These are phyloP conservation scores for Alces alces DNA, from an alignment of 2,113 vertebrate genomes.

Conservation along the genomic window DNA sequence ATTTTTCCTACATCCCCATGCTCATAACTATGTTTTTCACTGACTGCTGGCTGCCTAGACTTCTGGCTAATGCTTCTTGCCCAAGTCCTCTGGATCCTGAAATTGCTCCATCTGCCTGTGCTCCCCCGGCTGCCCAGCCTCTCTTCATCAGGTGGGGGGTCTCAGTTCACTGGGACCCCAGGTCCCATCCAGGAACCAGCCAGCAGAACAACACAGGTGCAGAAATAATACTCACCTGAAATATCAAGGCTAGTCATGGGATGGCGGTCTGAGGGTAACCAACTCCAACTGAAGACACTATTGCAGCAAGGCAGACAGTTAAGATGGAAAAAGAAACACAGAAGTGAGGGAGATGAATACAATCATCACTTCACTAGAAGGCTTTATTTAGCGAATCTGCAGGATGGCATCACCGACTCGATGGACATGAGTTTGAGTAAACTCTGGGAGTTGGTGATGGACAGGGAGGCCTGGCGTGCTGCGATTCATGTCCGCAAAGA, in stretches of 20 bases:
- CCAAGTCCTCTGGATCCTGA: neutral
- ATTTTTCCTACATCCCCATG: neutral
- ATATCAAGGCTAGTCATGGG: neutral
- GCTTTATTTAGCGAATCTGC: neutral
- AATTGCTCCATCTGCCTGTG: neutral
- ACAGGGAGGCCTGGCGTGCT: too few relatives aligned
- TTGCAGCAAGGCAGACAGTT: constrained; percentile 20
- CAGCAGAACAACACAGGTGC: neutral
- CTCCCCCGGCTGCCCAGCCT: neutral
- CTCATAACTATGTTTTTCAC: neutral
- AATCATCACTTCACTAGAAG: neutral
- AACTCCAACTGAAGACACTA: neutral
- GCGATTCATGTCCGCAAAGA: too few relatives aligned
- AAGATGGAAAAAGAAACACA: neutral
- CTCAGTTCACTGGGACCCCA: neutral
- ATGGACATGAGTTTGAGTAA: too few relatives aligned
- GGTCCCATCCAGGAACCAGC: neutral
- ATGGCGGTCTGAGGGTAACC: neutral
- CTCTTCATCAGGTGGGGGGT: rapidly evolving
- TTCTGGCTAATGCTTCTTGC: neutral
- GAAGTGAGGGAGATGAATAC: neutral
- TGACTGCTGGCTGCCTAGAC: neutral
- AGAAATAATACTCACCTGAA: constrained; percentile 1
- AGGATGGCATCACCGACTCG: too few relatives aligned
- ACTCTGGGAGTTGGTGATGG: too few relatives aligned